Base-by-base conservation (phyloP, 2,888 invertebrate genomes). In the Steinernema scapterisci region DNA sequence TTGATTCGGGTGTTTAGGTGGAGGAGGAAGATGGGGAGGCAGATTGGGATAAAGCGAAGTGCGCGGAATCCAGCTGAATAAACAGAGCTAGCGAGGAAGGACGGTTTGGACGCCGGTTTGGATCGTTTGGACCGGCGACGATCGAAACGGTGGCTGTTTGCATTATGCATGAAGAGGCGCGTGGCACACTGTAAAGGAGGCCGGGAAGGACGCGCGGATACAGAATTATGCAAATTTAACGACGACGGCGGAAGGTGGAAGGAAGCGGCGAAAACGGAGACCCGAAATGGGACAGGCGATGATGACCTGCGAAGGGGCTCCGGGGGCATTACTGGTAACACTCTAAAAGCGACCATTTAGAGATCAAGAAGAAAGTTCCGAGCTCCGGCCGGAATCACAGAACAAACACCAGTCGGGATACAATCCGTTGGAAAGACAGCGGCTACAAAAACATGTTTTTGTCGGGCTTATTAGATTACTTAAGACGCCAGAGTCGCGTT, bases 1-100 rank as follows among this genome's bases (percentile, higher is more conserved):
- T 19, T 16, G n/a, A 48, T 48, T 19, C 9, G 45, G n/a, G n/a
- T n/a, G n/a, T 38, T 38, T 38, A 38, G 38, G 38, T 38, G 38
- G 38, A 38, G 9, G 38, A 38, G 38, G 9, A 38, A 38, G 9
- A 9, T 16, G 13, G 48, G 5, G 21, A 13, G 5, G 23, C 31
- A 3, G 63, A 63, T 63, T 9, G 63, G 27, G 16, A 63, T 31
- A 63, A 48, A 25, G 63, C 63, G 63, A 63, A 63, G 27, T 27
- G 63, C 63, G 63, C 31, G 63, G 63, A 63, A n/a, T 63, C 63
- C 63, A 63, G 63, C 63, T 63, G 63, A 63, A 63, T 63, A 63
- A 63, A 63, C 63, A 63, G 63, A 16, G 5, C 13, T 48, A 6
- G 48, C 63, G 63, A 3, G 63, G 63, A 63, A 63, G 63, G 16